Percentiles rank a stretch among this genome's conserved stretches.
phyloP scores from a whole-genome alignment of 1,140 invertebrate genomes.

The Brachystomella parvula region DNA sequence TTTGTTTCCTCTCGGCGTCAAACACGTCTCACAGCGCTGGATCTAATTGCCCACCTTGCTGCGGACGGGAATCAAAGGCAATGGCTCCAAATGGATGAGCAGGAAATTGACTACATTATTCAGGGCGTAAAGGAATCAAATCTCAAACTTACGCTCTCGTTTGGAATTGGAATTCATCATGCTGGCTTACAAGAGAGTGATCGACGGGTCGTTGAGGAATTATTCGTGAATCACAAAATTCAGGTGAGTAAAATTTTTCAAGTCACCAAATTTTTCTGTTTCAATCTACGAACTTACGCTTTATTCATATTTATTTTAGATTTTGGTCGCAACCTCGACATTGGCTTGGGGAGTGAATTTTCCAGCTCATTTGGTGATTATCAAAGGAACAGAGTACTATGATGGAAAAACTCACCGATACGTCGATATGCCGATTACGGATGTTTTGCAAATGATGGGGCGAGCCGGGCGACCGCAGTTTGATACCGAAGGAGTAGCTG shows the following conservation, averaged over 20 bases:
- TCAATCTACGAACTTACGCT: slow-evolving; percentile 18
- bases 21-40: slow-evolving; percentile 91
- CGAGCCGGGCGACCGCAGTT: slow-evolving; percentile 92
- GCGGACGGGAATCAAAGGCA: slow-evolving; percentile 87
- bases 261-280: slow-evolving; percentile 5
- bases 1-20: slow-evolving; percentile 98
- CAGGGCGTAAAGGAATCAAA: slow-evolving; percentile 78
- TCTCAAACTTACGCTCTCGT: slow-evolving; percentile 85
- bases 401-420: slow-evolving; percentile 94
- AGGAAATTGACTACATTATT: slow-evolving; percentile 69
- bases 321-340: slow-evolving; percentile 94
- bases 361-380: slow-evolving; percentile 81
- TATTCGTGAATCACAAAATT: slow-evolving; percentile 96
- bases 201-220: slow-evolving; percentile 80
- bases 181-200: slow-evolving; percentile 89
- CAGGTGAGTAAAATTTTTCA: slow-evolving; percentile 49
- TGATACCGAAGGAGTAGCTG: slow-evolving; percentile 89
- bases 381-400: slow-evolving; percentile 92
- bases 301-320: slow-evolving; percentile 46
- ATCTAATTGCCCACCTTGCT: slow-evolving; percentile 88
- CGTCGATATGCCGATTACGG: slow-evolving; percentile 98
- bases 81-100: slow-evolving; percentile 83
- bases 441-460: slow-evolving; percentile 99
- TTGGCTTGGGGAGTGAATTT: slow-evolving; percentile 99
- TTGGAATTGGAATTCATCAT: slow-evolving; percentile 98